phyloP scores from a whole-genome alignment of 1,140 invertebrate species.

The Daktulosphaira vitifoliae region DNA sequence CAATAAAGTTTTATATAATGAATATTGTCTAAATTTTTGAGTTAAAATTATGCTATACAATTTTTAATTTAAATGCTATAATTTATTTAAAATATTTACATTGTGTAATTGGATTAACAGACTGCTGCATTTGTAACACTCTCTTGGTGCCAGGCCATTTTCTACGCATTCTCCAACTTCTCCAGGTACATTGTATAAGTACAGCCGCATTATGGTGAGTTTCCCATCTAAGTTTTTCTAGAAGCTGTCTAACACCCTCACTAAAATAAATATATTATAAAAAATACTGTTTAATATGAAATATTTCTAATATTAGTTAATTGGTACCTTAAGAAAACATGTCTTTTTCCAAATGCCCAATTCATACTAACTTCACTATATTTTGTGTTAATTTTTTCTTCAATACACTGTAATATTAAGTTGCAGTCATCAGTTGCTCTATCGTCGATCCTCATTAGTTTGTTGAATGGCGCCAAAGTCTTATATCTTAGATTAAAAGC shows the following conservation, averaged over 20 bases:
- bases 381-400: constrained; percentile 43
- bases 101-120: constrained; percentile 21
- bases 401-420: constrained; percentile 59
- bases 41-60: too few species aligned
- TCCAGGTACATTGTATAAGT: constrained; percentile 70
- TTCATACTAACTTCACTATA: constrained; percentile 51
- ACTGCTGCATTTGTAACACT: constrained; percentile 38
- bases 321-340: constrained; percentile 68
- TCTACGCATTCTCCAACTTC: constrained; percentile 63
- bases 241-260: constrained; percentile 80
- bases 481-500: constrained; percentile 83
- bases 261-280: constrained; percentile 46
- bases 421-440: constrained; percentile 71
- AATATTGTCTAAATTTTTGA: too few species aligned
- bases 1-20: too few species aligned
- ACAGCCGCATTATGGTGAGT: constrained; percentile 65
- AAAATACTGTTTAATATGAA: too few species aligned
- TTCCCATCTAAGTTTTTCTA: constrained; percentile 61
- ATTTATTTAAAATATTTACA: neutral
- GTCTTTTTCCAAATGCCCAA: constrained; percentile 85
- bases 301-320: too few species aligned
- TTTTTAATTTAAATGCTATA: neutral
- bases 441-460: constrained; percentile 65
- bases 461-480: constrained; percentile 66
- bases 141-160: constrained; percentile 57